These are phyloP conservation scores for Griposia aprilina DNA, from an alignment of 2,888 invertebrate genomes.

Conservation along the genomic window DNA sequence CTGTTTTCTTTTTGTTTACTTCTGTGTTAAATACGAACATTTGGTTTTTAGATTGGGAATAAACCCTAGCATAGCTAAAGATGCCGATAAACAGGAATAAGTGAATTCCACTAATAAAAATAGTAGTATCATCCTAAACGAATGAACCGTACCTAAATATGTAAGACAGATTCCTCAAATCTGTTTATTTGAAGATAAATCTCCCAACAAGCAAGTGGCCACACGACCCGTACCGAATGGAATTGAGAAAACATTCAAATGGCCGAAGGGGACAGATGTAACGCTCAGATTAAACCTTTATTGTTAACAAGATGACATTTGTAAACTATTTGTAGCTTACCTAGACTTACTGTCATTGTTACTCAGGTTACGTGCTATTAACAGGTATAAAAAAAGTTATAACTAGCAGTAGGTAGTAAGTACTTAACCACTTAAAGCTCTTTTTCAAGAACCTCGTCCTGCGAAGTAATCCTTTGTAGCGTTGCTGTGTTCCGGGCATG, in stretches of 20 bases:
- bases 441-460: too few species aligned
- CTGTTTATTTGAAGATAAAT: slow-evolving; percentile 31
- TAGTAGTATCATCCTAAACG: not conserved
- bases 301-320: slow-evolving; percentile 39
- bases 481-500: too few species aligned
- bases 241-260: slow-evolving; percentile 53
- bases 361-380: not conserved
- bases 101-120: not conserved
- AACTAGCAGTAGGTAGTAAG: too few species aligned
- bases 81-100: not conserved
- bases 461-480: too few species aligned
- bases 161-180: not conserved
- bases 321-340: slow-evolving; percentile 32
- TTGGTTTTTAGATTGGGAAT: not conserved
- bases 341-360: not conserved
- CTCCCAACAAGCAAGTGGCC: slow-evolving; percentile 7
- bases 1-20: too few species aligned
- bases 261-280: slow-evolving; percentile 41
- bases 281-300: slow-evolving; percentile 36
- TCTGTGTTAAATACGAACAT: too few species aligned
- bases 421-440: too few species aligned
- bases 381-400: too few species aligned
- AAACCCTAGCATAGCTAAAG: not conserved
- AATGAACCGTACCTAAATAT: not conserved
- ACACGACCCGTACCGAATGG: not conserved